Percentiles rank a stretch among this genome's conserved stretches.
Conservation (phyloP, 2,113 vertebrate genomes). For the Delphinapterus leucas region DNA sequence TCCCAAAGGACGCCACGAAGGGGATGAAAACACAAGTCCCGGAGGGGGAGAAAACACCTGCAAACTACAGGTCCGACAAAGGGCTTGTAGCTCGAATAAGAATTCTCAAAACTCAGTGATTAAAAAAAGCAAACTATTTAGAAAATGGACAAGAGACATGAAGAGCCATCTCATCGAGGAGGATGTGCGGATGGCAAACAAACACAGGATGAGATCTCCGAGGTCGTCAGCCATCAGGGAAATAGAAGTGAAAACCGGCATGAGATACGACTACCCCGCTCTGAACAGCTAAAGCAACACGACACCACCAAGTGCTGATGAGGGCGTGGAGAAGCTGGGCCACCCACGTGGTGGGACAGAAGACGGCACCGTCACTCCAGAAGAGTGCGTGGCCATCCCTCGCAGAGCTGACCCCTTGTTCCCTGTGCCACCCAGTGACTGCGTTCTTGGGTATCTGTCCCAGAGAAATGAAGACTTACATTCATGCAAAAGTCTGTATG, state of each 20-base stretch:
- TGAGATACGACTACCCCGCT: not conserved
- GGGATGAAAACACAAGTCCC: not conserved
- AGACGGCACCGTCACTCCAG: not conserved
- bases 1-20: not conserved
- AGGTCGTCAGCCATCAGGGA: not conserved
- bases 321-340: fast-evolving
- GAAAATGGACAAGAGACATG: not conserved
- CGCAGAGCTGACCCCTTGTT: not conserved
- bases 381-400: not conserved
- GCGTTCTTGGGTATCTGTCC: not conserved
- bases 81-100: not conserved
- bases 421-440: not conserved
- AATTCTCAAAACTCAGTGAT: not conserved
- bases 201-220: not conserved
- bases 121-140: not conserved
- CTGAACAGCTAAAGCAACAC: not conserved
- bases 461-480: not conserved
- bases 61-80: not conserved
- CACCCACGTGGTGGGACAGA: not conserved
- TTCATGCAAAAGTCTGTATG: not conserved
- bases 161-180: not conserved
- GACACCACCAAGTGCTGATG: not conserved
- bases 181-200: not conserved
- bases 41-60: not conserved
- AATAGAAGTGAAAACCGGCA: not conserved